Evolutionary conservation across 2,113 vertebrate genomes (phyloP), one percentile per base, ranked within the genome.

Genomic region (Catagonus wagneri): DNA sequence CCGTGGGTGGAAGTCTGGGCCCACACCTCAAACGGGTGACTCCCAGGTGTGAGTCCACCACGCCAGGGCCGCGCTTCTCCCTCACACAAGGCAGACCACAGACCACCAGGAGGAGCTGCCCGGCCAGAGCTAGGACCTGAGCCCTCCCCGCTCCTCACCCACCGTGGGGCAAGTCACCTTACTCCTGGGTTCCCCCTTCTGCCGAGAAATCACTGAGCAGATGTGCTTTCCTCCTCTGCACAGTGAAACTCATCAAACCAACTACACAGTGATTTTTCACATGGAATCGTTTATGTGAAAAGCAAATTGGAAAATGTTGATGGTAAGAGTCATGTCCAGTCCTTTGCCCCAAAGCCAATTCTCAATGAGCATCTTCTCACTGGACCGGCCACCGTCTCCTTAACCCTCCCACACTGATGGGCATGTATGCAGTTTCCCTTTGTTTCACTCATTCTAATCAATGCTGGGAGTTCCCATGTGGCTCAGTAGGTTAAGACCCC

Each of bases 321-420:
- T 15, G 20, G 13, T 50, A 79, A 32, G 23, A 19, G 15, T 27
- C 85, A 20, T 2, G 23, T 65, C 52, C 68, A 69, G 52, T 19
- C 32, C 14, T 52, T 76, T 25, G 9, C 9, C 60, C 44, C 2
- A 19, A 19, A 91, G 87, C 14, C 3, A 84, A n/a, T 65, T 69
- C 69, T 52, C 80, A 72, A 60, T 36, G 16, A n/a, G 34, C 1
- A 27, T 14, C 76, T 68, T 22, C 54, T 78, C 63, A 20, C 76
- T 56, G 1, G 3, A 44, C 2, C 7, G 11, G n/a, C 32, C 1
- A 1, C 44, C 1, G 0, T 39, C 34, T 29, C 32, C 17, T 11
- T 11, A 66, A 29, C 23, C 23, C 14, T 7, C 16, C 75, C 4
- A 0, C 69, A 22, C 61, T 2, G 10, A 15, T 0, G 9, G 63